These are phyloP conservation scores for Sula dactylatra DNA, from an alignment of 2,113 vertebrate genomes.

Conservation along the genomic window DNA sequence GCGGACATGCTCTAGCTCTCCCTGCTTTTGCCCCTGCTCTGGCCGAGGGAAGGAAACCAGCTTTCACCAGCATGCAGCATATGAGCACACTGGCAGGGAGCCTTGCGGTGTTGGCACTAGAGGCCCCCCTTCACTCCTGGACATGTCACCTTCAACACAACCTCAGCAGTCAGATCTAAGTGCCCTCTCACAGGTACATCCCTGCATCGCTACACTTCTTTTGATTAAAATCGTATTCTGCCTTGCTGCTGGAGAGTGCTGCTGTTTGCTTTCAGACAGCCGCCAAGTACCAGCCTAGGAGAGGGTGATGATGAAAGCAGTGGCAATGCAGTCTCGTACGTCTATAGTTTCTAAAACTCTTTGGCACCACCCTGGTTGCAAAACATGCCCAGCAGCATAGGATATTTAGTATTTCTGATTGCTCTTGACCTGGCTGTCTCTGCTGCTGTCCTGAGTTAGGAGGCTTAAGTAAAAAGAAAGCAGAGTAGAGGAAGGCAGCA, in stretches of 20 bases:
- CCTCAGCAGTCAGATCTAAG: neutral
- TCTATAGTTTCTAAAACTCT: constrained; percentile 19
- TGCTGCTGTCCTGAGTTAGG: constrained; percentile 7
- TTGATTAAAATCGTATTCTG: neutral
- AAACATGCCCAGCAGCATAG: neutral
- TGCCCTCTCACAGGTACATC: neutral
- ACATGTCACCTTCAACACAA: neutral
- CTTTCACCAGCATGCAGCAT: neutral
- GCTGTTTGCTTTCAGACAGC: neutral
- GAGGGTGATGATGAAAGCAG: neutral
- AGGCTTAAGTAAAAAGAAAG: constrained; percentile 26
- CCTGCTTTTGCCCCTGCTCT: neutral
- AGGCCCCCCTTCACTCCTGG: neutral
- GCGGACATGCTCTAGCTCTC: neutral
- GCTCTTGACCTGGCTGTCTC: constrained; percentile 38
- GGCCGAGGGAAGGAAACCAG: neutral
- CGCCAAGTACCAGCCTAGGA: neutral
- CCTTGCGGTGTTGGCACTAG: neutral
- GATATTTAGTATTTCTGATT: constrained; percentile 50
- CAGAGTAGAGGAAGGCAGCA: neutral
- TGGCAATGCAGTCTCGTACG: neutral
- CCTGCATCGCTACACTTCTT: neutral
- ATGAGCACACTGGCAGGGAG: neutral
- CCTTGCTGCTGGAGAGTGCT: neutral
- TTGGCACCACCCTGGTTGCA: neutral